These are phyloP conservation scores for Cephalopterus ornatus DNA, from an alignment of 2,113 vertebrate species.

Conservation along the genomic window DNA sequence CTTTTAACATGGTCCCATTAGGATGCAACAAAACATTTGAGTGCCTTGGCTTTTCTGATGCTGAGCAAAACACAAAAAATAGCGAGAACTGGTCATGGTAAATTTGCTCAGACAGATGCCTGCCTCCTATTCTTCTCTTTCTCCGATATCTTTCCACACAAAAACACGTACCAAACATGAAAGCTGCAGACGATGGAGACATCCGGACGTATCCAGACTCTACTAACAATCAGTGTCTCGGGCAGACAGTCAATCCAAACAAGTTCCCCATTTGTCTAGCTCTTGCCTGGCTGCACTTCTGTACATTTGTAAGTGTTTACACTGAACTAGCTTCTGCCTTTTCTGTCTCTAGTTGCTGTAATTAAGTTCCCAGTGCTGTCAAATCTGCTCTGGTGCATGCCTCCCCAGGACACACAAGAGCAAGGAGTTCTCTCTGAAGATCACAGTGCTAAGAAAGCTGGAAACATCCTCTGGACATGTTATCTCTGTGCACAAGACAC, in stretches of 20 bases:
- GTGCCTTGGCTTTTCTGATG: background rate
- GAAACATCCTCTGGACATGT: conserved; percentile 1
- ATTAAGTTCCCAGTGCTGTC: conserved; percentile 53
- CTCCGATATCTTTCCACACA: conserved; percentile 51
- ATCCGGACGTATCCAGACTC: conserved; percentile 63
- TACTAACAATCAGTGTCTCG: conserved; percentile 68
- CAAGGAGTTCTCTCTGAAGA: background rate
- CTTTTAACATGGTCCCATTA: background rate
- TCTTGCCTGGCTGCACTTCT: conserved; percentile 68
- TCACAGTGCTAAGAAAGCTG: conserved; percentile 27
- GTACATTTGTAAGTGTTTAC: conserved; percentile 64
- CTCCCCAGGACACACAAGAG: background rate
- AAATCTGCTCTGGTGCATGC: conserved; percentile 30
- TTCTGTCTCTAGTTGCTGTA: conserved; percentile 63
- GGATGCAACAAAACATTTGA: background rate
- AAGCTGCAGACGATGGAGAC: conserved; percentile 59
- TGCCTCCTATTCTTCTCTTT: conserved; percentile 29
- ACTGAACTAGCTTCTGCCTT: conserved; percentile 62
- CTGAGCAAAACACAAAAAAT: background rate
- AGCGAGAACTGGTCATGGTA: background rate
- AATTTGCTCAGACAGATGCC: background rate
- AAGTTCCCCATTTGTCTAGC: conserved; percentile 65
- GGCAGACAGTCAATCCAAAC: conserved; percentile 71
- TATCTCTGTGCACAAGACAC: conserved; percentile 25
- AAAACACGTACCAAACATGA: conserved; percentile 56